These are phyloP conservation scores for Podiceps cristatus DNA, from an alignment of 2,113 vertebrate species.

Conservation along the genomic window DNA sequence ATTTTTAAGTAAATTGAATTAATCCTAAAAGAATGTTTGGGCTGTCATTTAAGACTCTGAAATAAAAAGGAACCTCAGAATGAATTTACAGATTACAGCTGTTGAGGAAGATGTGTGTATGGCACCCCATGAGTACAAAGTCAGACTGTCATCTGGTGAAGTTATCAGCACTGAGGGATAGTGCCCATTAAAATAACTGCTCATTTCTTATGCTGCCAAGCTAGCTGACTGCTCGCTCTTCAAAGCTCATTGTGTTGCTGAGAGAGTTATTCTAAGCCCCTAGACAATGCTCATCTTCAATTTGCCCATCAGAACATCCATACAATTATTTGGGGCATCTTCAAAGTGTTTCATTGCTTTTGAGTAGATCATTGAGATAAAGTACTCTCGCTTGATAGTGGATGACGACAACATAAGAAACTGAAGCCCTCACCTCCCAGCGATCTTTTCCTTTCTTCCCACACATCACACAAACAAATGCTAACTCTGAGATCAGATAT, in stretches of 20 bases:
- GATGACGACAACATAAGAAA: background rate
- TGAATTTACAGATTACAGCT: background rate
- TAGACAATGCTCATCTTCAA: background rate
- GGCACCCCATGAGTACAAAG: background rate
- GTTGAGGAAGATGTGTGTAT: background rate
- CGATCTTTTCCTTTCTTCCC: background rate
- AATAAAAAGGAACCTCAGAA: background rate
- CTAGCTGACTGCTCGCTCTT: background rate
- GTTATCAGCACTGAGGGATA: background rate
- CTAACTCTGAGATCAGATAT: background rate
- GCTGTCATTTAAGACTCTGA: background rate
- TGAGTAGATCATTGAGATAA: background rate
- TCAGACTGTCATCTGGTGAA: background rate
- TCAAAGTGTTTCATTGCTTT: conserved; percentile 7
- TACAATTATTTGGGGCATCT: background rate
- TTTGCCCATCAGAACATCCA: background rate
- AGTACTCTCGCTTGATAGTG: background rate
- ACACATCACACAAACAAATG: background rate
- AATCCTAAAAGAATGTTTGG: background rate
- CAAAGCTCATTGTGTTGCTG: background rate
- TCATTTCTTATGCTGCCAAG: background rate
- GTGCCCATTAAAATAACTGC: background rate
- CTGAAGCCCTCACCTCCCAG: background rate
- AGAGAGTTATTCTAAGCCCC: background rate
- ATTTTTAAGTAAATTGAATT: background rate